Evolutionary conservation across 2,113 vertebrate genomes (phyloP).

Genomic region (Notarius lentiginosus): DNA sequence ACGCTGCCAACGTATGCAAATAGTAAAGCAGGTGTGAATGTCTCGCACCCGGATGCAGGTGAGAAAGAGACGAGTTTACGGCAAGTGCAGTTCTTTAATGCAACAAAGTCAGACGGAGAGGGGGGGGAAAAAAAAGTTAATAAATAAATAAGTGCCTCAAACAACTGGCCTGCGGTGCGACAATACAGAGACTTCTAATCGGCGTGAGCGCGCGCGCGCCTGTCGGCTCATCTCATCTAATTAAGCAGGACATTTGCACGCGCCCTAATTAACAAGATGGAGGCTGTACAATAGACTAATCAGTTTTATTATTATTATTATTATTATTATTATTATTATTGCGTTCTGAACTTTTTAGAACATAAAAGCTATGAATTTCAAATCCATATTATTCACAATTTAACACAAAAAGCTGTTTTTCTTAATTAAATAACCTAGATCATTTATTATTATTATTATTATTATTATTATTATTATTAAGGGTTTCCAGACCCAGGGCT

Average conservation of each 20-base stretch:
- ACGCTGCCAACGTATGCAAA: slow-evolving; percentile 23
- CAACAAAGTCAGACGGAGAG: not conserved
- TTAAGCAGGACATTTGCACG: not conserved
- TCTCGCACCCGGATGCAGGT: slow-evolving; percentile 2
- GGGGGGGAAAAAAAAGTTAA: not conserved
- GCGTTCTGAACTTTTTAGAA: not conserved
- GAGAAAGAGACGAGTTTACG: not conserved
- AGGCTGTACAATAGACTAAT: not conserved
- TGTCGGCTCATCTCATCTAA: not conserved
- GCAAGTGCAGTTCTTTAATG: not conserved
- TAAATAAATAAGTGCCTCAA: too few species aligned
- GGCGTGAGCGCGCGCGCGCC: not conserved
- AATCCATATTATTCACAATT: not conserved
- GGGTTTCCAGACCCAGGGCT: not conserved
- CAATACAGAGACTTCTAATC: not conserved
- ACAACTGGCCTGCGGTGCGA: too few species aligned
- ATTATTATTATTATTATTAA: too few species aligned
- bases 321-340: not conserved
- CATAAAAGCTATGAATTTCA: not conserved
- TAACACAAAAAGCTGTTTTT: too few species aligned
- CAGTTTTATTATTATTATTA: not conserved
- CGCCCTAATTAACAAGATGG: not conserved
- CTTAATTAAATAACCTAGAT: too few species aligned
- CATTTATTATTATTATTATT: too few species aligned
- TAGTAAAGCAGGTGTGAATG: slow-evolving; percentile 42